Evolutionary conservation across 2,888 invertebrate genomes (phyloP), one percentile per base, ranked within the genome.

Genomic region (Eristalis arbustorum): DNA sequence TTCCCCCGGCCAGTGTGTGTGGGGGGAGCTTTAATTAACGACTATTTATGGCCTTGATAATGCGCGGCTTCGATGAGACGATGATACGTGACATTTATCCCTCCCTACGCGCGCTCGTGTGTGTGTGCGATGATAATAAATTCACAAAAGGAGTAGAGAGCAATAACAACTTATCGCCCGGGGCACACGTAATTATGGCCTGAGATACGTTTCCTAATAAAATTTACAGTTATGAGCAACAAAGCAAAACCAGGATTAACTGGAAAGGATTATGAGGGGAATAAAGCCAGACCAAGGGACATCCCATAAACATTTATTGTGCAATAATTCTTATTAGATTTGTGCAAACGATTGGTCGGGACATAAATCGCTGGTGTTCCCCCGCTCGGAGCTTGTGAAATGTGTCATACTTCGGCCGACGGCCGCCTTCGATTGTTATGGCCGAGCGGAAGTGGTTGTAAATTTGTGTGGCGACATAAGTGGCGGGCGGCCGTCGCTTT

Each of bases 11-110:
- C 18, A 18, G 49, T 25, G 25, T 59, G 14, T 59, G 59, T 59
- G 25, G 25, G 59, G 25, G 14, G 28, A 31, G 42, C 66, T 67
- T 68, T 74, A 77, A 81, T 81, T 81, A 85, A 64, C 67, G 73
- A 68, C 40, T 73, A 59, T 69, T 76, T 81, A 72, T 69, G 63
- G 49, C 11, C 57, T 25, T 28, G 67, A 67, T 69, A 18, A 49
- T 69, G 63, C 25, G 63, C 25, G 63, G 37, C 68, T 42, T 69
- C 64, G 49, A 49, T 49, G 49, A 49, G 18, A 49, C 49, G 49
- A 49, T 49, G 49, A 49, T 49, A 49, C 49, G 49, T 59, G 59
- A 37, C 59, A 67, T 77, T 62, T 68, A 77, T 77, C 64, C 37
- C 5, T 57, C 34, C 13, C 13, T 2, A 3, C 31, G 5, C 5